Evolutionary conservation across 1,140 invertebrate genomes (phyloP).

Genomic region (Aphelenchoides avenae): DNA sequence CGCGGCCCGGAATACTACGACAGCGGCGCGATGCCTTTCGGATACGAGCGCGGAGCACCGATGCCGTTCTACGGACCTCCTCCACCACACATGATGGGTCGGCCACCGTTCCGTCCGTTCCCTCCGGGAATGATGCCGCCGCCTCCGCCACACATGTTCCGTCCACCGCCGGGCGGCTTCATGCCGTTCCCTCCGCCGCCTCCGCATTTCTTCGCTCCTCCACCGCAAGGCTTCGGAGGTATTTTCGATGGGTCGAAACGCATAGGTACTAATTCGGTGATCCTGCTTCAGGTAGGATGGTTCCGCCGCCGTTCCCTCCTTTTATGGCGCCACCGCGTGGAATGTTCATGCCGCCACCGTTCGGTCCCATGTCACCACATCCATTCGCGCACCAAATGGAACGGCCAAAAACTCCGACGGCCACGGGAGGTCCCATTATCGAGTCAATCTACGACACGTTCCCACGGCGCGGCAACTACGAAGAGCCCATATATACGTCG

Average conservation of each 20-base stretch:
- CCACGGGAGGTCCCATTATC: constrained; percentile 45
- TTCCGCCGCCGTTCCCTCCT: constrained; percentile 32
- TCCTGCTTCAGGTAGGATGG: not conserved
- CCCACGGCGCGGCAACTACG: constrained; percentile 43
- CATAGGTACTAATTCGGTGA: constrained; percentile 38
- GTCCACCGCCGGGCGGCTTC: constrained; percentile 4
- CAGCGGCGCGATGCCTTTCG: constrained; percentile 2
- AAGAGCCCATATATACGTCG: constrained; percentile 57
- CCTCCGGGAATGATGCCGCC: constrained; percentile 22
- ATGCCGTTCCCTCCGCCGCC: constrained; percentile 25
- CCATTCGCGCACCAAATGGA: constrained; percentile 12
- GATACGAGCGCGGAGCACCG: constrained; percentile 20
- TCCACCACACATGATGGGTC: constrained; percentile 14
- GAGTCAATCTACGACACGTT: constrained; percentile 57
- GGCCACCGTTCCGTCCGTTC: constrained; percentile 15
- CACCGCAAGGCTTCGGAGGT: constrained; percentile 12
- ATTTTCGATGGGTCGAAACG: constrained; percentile 25
- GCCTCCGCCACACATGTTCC: constrained; percentile 22
- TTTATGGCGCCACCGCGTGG: constrained; percentile 41
- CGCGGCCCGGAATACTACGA: constrained; percentile 25
- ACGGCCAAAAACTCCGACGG: not conserved
- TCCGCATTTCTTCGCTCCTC: constrained; percentile 15
- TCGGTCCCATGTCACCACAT: constrained; percentile 9
- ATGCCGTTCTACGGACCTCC: not conserved
- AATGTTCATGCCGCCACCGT: too few species aligned